phyloP scores from a whole-genome alignment of 2,113 vertebrate species.

The Cebidichthys violaceus region DNA sequence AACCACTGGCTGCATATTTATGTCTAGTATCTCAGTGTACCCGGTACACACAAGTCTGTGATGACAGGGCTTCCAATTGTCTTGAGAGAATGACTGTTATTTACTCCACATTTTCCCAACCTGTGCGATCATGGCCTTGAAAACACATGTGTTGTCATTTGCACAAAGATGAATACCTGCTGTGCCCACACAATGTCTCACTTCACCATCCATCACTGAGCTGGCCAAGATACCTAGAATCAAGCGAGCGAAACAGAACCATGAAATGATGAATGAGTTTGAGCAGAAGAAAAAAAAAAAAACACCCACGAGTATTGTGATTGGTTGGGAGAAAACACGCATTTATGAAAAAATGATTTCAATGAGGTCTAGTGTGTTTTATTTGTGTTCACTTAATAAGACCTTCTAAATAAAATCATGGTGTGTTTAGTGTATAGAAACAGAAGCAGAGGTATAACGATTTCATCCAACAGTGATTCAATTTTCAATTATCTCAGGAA shows the following conservation, averaged over 20 bases:
- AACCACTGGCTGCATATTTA: conserved; percentile 4
- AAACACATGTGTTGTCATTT: conserved; percentile 28
- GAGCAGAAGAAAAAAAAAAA: background rate
- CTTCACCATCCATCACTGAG: conserved; percentile 9
- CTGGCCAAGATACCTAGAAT: background rate
- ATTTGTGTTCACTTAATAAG: background rate
- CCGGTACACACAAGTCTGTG: background rate
- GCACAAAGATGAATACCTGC: background rate
- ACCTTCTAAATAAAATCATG: background rate
- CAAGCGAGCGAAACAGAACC: background rate
- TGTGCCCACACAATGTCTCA: background rate
- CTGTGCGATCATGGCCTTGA: background rate
- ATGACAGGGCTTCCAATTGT: conserved; percentile 11
- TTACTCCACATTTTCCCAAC: conserved; percentile 2
- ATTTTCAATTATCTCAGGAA: background rate
- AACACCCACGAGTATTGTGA: background rate
- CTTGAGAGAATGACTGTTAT: background rate
- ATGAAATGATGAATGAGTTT: background rate
- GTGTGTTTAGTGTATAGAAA: background rate
- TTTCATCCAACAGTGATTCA: background rate
- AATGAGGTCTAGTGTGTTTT: background rate
- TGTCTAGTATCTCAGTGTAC: background rate
- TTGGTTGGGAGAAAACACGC: background rate
- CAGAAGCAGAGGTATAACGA: background rate
- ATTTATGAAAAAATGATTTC: background rate